Conservation (phyloP, 2,888 invertebrate species). For the Amiota mariae region DNA sequence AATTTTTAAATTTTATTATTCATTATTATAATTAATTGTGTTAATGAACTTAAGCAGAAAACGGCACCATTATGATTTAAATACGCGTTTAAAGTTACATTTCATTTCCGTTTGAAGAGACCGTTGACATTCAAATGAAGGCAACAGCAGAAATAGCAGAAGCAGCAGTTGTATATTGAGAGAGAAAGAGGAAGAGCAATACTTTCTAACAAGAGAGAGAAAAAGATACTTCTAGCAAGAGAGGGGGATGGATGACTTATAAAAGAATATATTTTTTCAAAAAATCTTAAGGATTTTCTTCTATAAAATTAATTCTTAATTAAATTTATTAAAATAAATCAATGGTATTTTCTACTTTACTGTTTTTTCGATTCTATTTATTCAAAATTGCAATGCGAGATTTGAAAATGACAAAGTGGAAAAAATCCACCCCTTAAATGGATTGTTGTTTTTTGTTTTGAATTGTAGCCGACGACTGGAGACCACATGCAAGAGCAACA, state of each 20-base stretch:
- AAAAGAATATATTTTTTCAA: slow-evolving; percentile 20
- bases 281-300: not conserved
- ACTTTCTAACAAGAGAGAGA: not conserved
- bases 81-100: not conserved
- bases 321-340: not conserved
- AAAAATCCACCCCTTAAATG: slow-evolving; percentile 5
- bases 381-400: not conserved
- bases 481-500: not conserved
- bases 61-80: slow-evolving; percentile 2
- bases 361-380: too few species aligned
- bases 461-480: not conserved
- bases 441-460: slow-evolving; percentile 1
- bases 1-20: not conserved
- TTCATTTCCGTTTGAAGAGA: slow-evolving; percentile 11
- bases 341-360: not conserved
- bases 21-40: not conserved
- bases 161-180: not conserved
- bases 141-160: not conserved
- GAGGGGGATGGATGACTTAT: not conserved
- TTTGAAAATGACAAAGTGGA: not conserved
- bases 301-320: not conserved
- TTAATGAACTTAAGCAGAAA: not conserved
- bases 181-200: not conserved
- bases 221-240: not conserved
- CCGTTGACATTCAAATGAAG: slow-evolving; percentile 10